Evolutionary conservation across 1,140 invertebrate genomes (phyloP).

Genomic region (Phymastichus coffea): DNA sequence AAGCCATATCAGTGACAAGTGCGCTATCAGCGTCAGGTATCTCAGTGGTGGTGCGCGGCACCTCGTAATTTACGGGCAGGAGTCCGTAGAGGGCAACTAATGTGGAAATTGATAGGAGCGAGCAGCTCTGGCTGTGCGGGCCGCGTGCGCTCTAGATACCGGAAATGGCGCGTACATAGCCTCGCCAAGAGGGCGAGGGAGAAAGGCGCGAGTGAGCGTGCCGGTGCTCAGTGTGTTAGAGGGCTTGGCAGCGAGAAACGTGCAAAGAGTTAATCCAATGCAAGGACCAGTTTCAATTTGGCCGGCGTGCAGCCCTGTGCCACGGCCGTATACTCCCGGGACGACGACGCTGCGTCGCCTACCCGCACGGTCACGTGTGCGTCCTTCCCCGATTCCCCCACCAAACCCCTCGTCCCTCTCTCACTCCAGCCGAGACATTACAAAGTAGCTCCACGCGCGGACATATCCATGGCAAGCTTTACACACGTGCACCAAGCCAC

Average conservation of each 20-base stretch:
- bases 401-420: too few species aligned
- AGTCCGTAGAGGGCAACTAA: constrained; percentile 8
- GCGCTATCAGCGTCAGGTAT: constrained; percentile 3
- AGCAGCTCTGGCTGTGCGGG: not conserved
- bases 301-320: constrained; percentile 6
- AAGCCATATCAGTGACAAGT: too few species aligned
- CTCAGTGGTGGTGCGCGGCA: not conserved
- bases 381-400: too few species aligned
- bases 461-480: not conserved
- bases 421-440: too few species aligned
- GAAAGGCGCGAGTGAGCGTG: not conserved
- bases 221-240: not conserved
- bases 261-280: constrained; percentile 47
- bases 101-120: constrained; percentile 12
- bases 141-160: constrained; percentile 2
- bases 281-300: constrained; percentile 52
- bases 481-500: too few species aligned
- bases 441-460: constrained; percentile 25
- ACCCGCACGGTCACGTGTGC: too few species aligned
- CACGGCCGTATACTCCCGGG: constrained; percentile 39
- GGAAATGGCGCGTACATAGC: constrained; percentile 5
- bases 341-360: constrained; percentile 14
- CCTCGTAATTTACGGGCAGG: constrained; percentile 9
- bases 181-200: not conserved
- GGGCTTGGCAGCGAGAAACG: constrained; percentile 16